A percentile compares a stretch with the other conserved stretches of the same genome.
Evolutionary conservation across 2,113 vertebrate species (phyloP).

Genomic region (Phaetusa simplex): DNA sequence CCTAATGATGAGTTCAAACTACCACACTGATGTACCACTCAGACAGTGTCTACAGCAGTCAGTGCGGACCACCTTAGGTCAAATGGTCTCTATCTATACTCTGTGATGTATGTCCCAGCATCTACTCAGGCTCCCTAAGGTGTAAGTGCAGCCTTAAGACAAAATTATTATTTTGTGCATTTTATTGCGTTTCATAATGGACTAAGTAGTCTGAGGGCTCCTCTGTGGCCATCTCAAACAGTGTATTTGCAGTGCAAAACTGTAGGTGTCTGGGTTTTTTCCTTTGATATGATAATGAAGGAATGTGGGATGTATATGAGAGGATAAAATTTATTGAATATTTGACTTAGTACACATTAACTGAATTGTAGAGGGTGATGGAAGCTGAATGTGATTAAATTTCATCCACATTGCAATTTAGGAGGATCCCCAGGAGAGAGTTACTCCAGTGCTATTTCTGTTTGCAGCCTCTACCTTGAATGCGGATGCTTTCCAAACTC

Average conservation of each 20-base stretch:
- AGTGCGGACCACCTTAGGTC: neutral
- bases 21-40: neutral
- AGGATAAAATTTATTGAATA: neutral
- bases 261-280: neutral
- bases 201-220: neutral
- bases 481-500: neutral
- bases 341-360: neutral
- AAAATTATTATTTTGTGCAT: neutral
- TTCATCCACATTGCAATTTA: neutral
- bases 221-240: neutral
- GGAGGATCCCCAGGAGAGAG: neutral
- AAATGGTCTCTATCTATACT: neutral
- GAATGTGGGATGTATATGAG: too few species aligned
- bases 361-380: neutral
- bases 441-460: neutral
- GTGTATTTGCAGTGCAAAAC: neutral
- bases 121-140: neutral
- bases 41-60: neutral
- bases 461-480: neutral
- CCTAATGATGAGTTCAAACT: neutral
- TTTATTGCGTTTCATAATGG: neutral
- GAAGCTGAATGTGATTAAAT: neutral
- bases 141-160: neutral
- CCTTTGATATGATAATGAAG: neutral
- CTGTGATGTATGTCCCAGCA: neutral